Evolutionary conservation across 2,888 invertebrate species (phyloP).

Genomic region (Latrodectus elegans): DNA sequence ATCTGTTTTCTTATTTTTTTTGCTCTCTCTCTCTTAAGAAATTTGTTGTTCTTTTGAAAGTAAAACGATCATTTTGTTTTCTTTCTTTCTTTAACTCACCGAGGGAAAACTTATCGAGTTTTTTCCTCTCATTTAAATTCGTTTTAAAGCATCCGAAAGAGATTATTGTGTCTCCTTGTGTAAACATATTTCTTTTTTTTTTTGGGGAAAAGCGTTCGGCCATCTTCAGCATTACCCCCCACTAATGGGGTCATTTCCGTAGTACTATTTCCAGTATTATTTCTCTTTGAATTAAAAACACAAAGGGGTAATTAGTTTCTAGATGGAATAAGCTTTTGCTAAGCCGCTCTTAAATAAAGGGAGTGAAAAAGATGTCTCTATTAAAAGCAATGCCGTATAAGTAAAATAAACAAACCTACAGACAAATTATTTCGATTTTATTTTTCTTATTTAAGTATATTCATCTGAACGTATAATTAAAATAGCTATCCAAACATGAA

Average conservation of each 20-base stretch:
- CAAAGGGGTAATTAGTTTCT: not conserved
- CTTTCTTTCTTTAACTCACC: slow-evolving; percentile 12
- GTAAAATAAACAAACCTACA: too few relatives aligned
- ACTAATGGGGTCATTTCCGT: slow-evolving; percentile 5
- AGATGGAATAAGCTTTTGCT: not conserved
- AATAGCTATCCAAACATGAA: too few relatives aligned
- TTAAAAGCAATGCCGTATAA: too few relatives aligned
- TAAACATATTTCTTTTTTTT: slow-evolving; percentile 41
- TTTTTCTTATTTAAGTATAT: too few relatives aligned
- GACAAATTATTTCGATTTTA: too few relatives aligned
- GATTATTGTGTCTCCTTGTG: slow-evolving; percentile 43
- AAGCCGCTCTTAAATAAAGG: too few relatives aligned
- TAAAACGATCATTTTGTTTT: slow-evolving; percentile 55
- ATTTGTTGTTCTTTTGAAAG: slow-evolving; percentile 53
- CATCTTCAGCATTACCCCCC: not conserved
- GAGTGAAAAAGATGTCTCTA: too few relatives aligned
- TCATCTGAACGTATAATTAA: too few relatives aligned
- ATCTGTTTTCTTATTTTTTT: slow-evolving; percentile 26
- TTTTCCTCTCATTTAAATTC: slow-evolving; percentile 35
- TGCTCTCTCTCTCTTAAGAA: slow-evolving; percentile 30
- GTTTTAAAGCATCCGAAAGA: slow-evolving; percentile 33
- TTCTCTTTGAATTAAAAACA: slow-evolving; percentile 5
- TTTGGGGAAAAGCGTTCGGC: not conserved
- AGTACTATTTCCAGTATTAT: not conserved
- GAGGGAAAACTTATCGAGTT: slow-evolving; percentile 44